phyloP scores from a whole-genome alignment of 2,888 invertebrate genomes.

The Hirtodrosophila histrioides region DNA sequence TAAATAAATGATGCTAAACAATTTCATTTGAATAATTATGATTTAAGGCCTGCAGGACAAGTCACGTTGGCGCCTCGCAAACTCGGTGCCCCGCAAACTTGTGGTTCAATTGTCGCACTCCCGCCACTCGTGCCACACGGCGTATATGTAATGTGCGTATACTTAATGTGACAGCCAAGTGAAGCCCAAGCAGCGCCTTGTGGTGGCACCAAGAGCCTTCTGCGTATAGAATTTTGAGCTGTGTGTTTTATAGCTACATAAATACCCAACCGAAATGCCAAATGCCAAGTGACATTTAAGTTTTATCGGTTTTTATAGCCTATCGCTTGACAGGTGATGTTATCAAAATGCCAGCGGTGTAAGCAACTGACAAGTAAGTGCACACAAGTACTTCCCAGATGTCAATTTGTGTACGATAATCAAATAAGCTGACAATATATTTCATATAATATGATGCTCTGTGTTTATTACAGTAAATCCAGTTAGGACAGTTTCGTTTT shows the following conservation, averaged over 20 bases:
- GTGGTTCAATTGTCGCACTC: slow-evolving; percentile 4
- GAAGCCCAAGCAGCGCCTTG: slow-evolving; percentile 31
- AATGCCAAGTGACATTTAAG: slow-evolving; percentile 25
- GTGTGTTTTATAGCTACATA: neutral
- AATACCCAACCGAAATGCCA: slow-evolving; percentile 1
- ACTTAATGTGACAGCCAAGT: slow-evolving; percentile 45
- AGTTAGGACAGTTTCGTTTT: too few relatives aligned
- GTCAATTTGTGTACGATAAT: neutral
- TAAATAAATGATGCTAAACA: slow-evolving; percentile 25
- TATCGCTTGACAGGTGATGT: slow-evolving; percentile 11
- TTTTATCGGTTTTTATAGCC: slow-evolving; percentile 3
- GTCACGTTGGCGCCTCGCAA: slow-evolving; percentile 8
- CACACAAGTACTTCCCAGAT: slow-evolving; percentile 1
- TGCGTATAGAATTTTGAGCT: neutral
- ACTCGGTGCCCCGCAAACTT: slow-evolving; percentile 11
- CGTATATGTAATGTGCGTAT: slow-evolving; percentile 42
- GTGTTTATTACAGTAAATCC: too few relatives aligned
- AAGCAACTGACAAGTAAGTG: slow-evolving; percentile 13
- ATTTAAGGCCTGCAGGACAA: neutral
- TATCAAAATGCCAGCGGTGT: slow-evolving; percentile 13
- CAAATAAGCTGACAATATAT: neutral
- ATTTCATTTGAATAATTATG: slow-evolving; percentile 17
- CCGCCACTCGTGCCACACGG: slow-evolving; percentile 12
- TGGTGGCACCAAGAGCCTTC: slow-evolving; percentile 38
- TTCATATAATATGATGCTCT: too few relatives aligned